Base-by-base conservation (phyloP, 2,888 invertebrate species). In the Alloscopus bannaensis region DNA sequence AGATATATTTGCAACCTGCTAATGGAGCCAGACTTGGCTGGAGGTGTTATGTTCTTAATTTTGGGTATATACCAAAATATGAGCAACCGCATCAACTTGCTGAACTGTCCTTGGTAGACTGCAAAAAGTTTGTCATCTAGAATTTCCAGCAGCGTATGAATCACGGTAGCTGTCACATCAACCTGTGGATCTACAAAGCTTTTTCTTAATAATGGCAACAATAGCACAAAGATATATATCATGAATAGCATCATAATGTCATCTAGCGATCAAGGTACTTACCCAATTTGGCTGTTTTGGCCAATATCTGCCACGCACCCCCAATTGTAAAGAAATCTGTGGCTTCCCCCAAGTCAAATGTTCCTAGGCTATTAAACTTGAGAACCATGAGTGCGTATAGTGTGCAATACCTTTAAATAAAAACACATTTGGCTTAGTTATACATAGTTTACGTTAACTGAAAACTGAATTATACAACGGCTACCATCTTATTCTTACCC, bases 171-270 rank as follows among this genome's bases (percentile, higher is more conserved):
- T 20, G 86, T 86, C 24, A 86, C 83, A 36, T 86, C 86, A 20
- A 84, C 62, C 69, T 86, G 86, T 2, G 86, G 86, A 20, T 83
- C 86, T 86, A n/a, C n/a, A n/a, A n/a, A n/a, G n/a, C n/a, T 13
- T 29, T 45, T 45, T 18, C 40, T 24, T 28, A 26, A 3, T 18
- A 42, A 42, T n/a, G 6, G 6, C n/a, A n/a, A n/a, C n/a, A n/a
- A n/a, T n/a, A n/a, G n/a, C n/a, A n/a, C n/a, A n/a, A n/a, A n/a
- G n/a, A n/a, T n/a, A n/a, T n/a, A n/a, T n/a, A n/a, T n/a, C n/a
- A n/a, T n/a, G n/a, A n/a, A n/a, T n/a, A n/a, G n/a, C n/a, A n/a
- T n/a, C n/a, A n/a, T n/a, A n/a, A n/a, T 4, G 18, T 11, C 18
- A 22, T 45, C 69, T n/a, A n/a, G n/a, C n/a, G n/a, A n/a, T n/a